Evolutionary conservation across 1,140 invertebrate species (phyloP).

Genomic region (Diprion similis): DNA sequence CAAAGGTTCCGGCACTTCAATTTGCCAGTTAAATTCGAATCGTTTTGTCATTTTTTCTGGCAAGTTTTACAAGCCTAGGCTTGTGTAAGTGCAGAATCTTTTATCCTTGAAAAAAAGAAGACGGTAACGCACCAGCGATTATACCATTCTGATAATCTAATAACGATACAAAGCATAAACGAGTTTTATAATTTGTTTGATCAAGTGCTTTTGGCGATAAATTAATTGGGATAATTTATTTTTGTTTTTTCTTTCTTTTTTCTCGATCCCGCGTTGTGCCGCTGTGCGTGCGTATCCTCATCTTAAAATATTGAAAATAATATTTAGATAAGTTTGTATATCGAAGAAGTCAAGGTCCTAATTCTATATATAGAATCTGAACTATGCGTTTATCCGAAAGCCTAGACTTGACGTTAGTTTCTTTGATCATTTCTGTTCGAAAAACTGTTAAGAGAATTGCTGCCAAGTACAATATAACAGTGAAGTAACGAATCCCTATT

Average conservation of each 20-base stretch:
- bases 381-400: not conserved
- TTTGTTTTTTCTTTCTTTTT: too few relatives aligned
- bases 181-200: too few relatives aligned
- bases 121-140: too few relatives aligned
- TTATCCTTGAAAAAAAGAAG: not conserved
- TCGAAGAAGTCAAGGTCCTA: not conserved
- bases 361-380: not conserved
- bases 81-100: not conserved
- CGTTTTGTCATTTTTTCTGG: constrained; percentile 87
- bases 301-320: not conserved
- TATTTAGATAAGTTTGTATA: constrained; percentile 3
- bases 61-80: not conserved
- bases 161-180: too few relatives aligned
- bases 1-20: constrained; percentile 87
- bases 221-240: too few relatives aligned
- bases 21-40: constrained; percentile 98
- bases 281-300: too few relatives aligned
- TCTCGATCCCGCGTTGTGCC: too few relatives aligned
- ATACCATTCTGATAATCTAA: too few relatives aligned
- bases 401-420: not conserved
- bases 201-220: too few relatives aligned
- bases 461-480: too few relatives aligned
- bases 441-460: not conserved
- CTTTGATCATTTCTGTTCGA: not conserved
- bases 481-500: too few relatives aligned